Base-by-base conservation (phyloP, 2,113 vertebrate species). In the Furnarius figulus region DNA sequence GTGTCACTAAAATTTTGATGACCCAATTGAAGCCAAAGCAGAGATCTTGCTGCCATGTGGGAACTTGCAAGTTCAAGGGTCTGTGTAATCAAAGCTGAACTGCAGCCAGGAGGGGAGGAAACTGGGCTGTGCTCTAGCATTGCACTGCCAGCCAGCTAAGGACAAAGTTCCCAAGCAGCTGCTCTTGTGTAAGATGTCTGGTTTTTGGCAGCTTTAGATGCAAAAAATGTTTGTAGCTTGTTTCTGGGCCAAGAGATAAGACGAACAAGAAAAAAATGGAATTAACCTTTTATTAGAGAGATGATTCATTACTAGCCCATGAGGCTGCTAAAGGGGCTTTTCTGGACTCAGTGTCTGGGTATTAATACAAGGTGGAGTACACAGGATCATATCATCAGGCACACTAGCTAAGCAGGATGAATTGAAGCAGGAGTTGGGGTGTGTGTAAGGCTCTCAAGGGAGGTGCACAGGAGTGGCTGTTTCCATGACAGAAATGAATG, bases 91-190 rank as follows among this genome's bases (percentile, higher is more conserved):
- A 62, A 74, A 85, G 22, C 72, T 71, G 67, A 44, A 37, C 50
- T 74, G 55, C 62, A 77, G 78, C 71, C 75, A 93, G 63, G 22
- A 91, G 66, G 81, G 89, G 89, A 93, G 89, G 53, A 73, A 93
- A 90, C 78, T 74, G 71, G 78, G 93, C 91, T 93, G 65, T 72
- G 61, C 33, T 85, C 19, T 90, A 46, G 78, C 72, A 21, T 7
- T 83, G 46, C 27, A 20, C 68, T 94, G 82, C 71, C 96, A 96
- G 67, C 78, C 89, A 83, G 82, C 91, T 73, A 93, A 59, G 96
- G 94, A 91, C 95, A 95, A 96, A 95, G 95, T 95, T 95, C 89
- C 93, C 76, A 23, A 91, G 78, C 93, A 94, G 86, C 75, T 93
- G 89, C 74, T 95, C 82, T 96, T 95, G 78, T 88, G 93, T 76